Evolutionary conservation across 2,888 invertebrate species (phyloP).

Genomic region (Dorcus parallelipipedus): DNA sequence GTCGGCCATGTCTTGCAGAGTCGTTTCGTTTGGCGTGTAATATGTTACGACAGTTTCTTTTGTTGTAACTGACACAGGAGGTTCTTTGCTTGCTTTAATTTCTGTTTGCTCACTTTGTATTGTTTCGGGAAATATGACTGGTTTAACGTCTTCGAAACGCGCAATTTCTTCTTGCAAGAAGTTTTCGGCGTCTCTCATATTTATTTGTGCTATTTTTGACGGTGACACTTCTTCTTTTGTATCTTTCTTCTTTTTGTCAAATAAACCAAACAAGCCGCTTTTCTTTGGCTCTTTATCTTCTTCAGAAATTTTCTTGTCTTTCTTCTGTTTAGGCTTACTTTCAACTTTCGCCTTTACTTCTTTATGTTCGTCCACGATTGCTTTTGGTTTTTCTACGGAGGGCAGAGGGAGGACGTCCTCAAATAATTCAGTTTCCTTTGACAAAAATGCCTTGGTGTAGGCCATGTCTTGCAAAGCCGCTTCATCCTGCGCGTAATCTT

Average conservation of each 20-base stretch:
- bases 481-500: slow-evolving; percentile 10
- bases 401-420: too few relatives aligned
- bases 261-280: slow-evolving; percentile 13
- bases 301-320: slow-evolving; percentile 2
- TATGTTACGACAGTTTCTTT: neutral
- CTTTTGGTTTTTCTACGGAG: too few relatives aligned
- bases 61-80: neutral
- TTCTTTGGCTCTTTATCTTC: slow-evolving; percentile 7
- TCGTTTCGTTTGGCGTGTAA: slow-evolving; percentile 18
- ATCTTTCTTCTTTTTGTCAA: slow-evolving; percentile 5
- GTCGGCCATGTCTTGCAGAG: slow-evolving; percentile 17
- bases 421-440: too few relatives aligned
- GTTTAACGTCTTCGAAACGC: slow-evolving; percentile 21
- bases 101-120: neutral
- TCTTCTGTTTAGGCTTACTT: neutral
- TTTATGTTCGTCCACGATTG: too few relatives aligned
- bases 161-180: slow-evolving; percentile 24
- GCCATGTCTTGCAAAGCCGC: slow-evolving; percentile 33
- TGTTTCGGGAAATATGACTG: neutral
- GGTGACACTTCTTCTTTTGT: slow-evolving; percentile 12
- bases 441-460: slow-evolving; percentile 32
- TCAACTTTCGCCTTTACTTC: neutral
- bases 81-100: too few relatives aligned
- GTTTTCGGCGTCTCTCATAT: slow-evolving; percentile 4
- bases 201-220: neutral